Conservation (phyloP, 2,113 vertebrate genomes). For the Desmodus rotundus region DNA sequence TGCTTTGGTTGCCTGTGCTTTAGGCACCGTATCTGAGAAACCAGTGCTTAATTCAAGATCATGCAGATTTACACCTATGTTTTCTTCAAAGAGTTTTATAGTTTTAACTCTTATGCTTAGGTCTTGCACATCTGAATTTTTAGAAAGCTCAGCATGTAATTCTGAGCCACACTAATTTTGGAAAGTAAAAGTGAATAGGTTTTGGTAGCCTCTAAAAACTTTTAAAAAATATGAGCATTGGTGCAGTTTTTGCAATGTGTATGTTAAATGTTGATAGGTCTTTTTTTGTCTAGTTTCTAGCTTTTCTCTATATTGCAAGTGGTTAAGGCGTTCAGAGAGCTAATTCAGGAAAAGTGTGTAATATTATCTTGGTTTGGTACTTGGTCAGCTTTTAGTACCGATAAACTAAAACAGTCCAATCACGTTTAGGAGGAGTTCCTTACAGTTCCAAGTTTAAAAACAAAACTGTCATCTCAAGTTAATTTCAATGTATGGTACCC, state of each 20-base stretch:
- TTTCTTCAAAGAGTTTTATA: background rate
- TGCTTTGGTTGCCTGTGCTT: background rate
- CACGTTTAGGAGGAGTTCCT: background rate
- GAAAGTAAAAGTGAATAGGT: background rate
- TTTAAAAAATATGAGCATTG: background rate
- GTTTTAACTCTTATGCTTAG: slow-evolving; percentile 10
- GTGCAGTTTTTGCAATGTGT: background rate
- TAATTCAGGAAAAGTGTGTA: background rate
- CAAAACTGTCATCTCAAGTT: background rate
- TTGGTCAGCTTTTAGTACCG: background rate
- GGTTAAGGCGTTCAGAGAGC: background rate
- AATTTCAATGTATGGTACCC: background rate
- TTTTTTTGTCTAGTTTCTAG: background rate
- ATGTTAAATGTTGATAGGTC: background rate
- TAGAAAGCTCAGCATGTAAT: background rate
- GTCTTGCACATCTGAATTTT: background rate
- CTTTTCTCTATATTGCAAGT: background rate
- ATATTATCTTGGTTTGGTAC: background rate
- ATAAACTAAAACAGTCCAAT: background rate
- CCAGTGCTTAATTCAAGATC: background rate
- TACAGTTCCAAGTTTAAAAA: background rate
- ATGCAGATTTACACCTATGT: background rate
- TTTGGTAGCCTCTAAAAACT: background rate
- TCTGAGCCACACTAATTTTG: background rate
- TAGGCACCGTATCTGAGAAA: background rate